Conservation (phyloP, 1,140 invertebrate genomes). For the Eriocheir sinensis region DNA sequence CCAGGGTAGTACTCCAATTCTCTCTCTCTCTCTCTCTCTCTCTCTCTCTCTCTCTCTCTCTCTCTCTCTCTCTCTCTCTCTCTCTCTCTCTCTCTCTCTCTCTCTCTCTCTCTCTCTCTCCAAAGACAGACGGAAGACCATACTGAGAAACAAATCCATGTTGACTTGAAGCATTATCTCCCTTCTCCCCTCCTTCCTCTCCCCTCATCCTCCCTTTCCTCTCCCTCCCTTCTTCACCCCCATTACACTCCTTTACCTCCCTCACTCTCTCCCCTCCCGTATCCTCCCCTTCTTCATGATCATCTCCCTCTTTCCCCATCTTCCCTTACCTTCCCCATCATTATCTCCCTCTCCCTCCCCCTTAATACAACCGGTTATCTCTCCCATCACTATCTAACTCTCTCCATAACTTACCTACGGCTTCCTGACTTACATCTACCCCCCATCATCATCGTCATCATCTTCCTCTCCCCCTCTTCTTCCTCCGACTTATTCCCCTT, state of each 20-base stretch:
- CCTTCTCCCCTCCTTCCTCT: not conserved
- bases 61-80: constrained; percentile 45
- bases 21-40: not conserved
- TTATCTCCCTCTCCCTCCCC: not conserved
- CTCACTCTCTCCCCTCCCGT: not conserved
- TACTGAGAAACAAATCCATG: no score
- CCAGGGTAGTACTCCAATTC: no score
- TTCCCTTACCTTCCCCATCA: not conserved
- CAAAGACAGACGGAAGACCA: no score
- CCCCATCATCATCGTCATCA: not conserved
- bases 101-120: not conserved
- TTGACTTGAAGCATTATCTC: no score
- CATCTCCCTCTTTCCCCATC: no score
- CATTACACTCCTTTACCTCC: not conserved
- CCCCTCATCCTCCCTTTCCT: not conserved
- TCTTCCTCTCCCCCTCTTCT: not conserved
- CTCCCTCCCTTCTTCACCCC: not conserved
- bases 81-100: constrained; percentile 38
- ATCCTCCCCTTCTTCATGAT: no score
- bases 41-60: not conserved
- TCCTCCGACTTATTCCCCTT: no score
- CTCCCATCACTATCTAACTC: not conserved
- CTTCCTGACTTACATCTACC: not conserved
- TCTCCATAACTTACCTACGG: not conserved
- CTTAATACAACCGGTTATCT: not conserved